Evolutionary conservation across 2,113 vertebrate genomes (phyloP).

Genomic region (Accipiter virgatus): DNA sequence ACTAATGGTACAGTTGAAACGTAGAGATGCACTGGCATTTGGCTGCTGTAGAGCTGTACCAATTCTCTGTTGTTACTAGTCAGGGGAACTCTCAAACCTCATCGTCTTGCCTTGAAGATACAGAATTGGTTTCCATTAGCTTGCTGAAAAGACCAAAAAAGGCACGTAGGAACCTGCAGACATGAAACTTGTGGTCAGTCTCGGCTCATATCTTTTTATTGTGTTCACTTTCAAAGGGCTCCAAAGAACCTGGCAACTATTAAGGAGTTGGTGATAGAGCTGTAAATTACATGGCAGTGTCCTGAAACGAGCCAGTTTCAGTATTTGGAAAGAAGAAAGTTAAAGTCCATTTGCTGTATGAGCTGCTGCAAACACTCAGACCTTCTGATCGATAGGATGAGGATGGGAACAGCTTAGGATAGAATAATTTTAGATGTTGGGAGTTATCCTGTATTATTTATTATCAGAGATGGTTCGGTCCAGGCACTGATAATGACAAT

Average conservation of each 20-base stretch:
- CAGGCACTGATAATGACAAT: not conserved
- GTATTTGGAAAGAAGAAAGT: constrained; percentile 8
- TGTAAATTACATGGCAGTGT: constrained; percentile 36
- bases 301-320: not conserved
- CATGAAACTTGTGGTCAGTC: constrained; percentile 24
- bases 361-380: constrained; percentile 2
- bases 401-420: constrained; percentile 11
- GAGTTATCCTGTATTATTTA: constrained; percentile 37
- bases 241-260: constrained; percentile 42
- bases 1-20: not conserved
- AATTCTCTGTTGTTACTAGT: not conserved
- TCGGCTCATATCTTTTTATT: constrained; percentile 40
- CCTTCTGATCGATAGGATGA: not conserved
- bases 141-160: not conserved
- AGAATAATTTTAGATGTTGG: not conserved
- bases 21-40: not conserved
- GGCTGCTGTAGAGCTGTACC: not conserved
- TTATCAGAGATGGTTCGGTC: not conserved
- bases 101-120: not conserved
- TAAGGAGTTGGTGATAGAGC: not conserved
- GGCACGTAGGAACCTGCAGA: not conserved
- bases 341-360: constrained; percentile 1
- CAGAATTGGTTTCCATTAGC: constrained; percentile 23
- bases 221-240: constrained; percentile 47
- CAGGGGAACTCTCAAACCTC: not conserved